Evolutionary conservation across 2,113 vertebrate species (phyloP).

Genomic region (Danionella cerebrum): DNA sequence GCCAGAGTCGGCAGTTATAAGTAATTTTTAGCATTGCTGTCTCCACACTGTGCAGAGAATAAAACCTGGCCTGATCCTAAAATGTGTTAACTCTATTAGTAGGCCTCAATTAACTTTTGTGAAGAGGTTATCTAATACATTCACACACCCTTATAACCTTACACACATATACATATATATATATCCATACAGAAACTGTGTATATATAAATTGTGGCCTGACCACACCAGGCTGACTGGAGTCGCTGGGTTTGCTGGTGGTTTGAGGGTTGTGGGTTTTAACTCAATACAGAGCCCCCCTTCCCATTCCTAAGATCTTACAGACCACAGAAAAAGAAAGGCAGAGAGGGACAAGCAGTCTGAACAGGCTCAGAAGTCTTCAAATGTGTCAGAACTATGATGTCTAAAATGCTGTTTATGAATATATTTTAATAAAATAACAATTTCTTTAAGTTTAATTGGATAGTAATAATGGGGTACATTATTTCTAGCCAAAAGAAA

Average conservation of each 20-base stretch:
- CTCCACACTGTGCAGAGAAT: no score
- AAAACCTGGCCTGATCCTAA: no score
- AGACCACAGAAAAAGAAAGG: conserved; percentile 16
- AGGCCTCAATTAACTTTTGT: background rate
- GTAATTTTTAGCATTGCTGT: no score
- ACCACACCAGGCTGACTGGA: conserved; percentile 39
- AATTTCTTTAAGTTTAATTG: no score
- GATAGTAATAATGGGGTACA: no score
- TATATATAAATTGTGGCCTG: conserved; percentile 21
- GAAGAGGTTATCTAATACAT: conserved; percentile 20
- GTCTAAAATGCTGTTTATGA: no score
- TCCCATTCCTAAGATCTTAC: conserved; percentile 5
- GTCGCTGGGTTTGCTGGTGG: conserved; percentile 37
- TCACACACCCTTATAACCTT: background rate
- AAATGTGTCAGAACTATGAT: no score
- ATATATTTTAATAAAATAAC: no score
- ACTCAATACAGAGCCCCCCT: conserved; percentile 32
- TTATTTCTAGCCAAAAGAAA: no score
- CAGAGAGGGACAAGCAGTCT: background rate
- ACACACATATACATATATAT: background rate
- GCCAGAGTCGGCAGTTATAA: no score
- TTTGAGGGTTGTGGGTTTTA: conserved; percentile 35
- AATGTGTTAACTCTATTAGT: background rate
- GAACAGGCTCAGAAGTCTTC: background rate
- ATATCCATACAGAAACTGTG: background rate